These are phyloP conservation scores for Trimorus sp. DNA, from an alignment of 2,888 invertebrate species.

Conservation along the genomic window DNA sequence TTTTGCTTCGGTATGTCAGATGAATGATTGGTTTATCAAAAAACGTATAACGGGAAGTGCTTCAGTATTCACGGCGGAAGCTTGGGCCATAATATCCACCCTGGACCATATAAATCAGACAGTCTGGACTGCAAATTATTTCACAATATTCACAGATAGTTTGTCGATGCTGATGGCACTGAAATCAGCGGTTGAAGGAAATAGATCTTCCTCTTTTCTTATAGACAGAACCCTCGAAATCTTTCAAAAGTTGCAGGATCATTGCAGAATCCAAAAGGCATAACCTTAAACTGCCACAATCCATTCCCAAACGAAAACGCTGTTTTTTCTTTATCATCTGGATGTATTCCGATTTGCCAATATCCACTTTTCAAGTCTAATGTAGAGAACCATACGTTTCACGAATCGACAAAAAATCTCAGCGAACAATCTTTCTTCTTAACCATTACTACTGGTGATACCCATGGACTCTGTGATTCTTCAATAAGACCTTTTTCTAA, in stretches of 20 bases:
- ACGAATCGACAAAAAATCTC: conserved; percentile 15
- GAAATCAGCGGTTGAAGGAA: too few species aligned
- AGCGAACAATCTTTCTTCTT: conserved; percentile 33
- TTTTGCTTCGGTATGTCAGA: too few species aligned
- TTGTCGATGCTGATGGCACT: too few species aligned
- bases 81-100: too few species aligned
- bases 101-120: too few species aligned
- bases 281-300: conserved; percentile 50
- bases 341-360: conserved; percentile 13
- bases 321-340: conserved; percentile 39
- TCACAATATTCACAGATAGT: too few species aligned
- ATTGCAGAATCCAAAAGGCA: conserved; percentile 69
- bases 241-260: conserved; percentile 66
- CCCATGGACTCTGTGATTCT: conserved; percentile 18
- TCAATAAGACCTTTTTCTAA: conserved; percentile 4
- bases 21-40: too few species aligned
- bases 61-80: too few species aligned
- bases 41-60: too few species aligned
- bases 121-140: too few species aligned
- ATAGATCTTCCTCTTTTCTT: too few species aligned
- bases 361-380: conserved; percentile 31
- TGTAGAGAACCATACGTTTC: conserved; percentile 33
- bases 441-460: conserved; percentile 7
- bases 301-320: conserved; percentile 53
- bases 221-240: conserved; percentile 48